Conservation (phyloP, 2,113 vertebrate species). For the Urocitellus parryii region DNA sequence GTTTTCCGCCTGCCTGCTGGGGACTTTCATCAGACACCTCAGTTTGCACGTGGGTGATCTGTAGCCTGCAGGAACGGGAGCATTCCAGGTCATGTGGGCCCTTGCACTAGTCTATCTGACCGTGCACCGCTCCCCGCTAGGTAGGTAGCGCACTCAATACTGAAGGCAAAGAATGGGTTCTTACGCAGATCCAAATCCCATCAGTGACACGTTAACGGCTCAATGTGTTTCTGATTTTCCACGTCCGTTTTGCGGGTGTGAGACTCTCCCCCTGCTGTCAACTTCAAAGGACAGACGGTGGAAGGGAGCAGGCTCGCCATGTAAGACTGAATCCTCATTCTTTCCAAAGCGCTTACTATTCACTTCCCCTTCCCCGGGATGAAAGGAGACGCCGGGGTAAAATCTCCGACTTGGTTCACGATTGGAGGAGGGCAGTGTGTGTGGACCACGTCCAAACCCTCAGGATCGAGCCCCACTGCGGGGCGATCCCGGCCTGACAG, state of each 20-base stretch:
- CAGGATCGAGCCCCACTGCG: neutral
- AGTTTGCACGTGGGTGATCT: conserved; percentile 88
- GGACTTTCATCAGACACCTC: conserved; percentile 88
- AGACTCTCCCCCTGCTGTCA: conserved; percentile 48
- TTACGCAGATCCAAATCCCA: neutral
- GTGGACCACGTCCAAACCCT: neutral
- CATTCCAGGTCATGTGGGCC: conserved; percentile 78
- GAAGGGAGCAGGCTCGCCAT: fast-evolving
- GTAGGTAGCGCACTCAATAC: fast-evolving
- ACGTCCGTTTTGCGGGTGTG: neutral
- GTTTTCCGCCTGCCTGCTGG: conserved; percentile 87
- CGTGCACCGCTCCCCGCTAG: neutral
- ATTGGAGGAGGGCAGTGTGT: neutral
- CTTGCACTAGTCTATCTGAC: conserved; percentile 75
- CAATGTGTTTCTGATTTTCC: neutral
- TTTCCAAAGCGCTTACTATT: neutral
- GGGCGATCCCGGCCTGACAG: neutral
- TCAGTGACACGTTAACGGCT: neutral
- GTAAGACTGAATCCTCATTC: neutral
- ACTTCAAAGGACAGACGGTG: neutral
- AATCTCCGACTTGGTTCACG: neutral
- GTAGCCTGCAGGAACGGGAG: conserved; percentile 89
- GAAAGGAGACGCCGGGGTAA: neutral
- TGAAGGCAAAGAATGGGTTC: neutral
- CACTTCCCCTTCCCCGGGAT: neutral